Base-by-base conservation (phyloP, 1,140 invertebrate species). In the Drosophila santomea region DNA sequence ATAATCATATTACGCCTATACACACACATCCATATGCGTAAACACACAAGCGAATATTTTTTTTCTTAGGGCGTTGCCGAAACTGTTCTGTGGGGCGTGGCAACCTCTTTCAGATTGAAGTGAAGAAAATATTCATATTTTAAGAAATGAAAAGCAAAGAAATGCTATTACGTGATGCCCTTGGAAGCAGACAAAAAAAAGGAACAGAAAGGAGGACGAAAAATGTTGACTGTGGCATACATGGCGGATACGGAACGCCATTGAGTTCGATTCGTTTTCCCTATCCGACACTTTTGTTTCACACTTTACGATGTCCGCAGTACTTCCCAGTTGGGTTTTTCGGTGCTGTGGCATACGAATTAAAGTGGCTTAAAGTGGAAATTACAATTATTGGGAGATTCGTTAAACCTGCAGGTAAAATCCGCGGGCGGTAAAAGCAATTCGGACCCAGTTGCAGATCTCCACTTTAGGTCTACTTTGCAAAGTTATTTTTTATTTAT, bases 251-350 rank as follows among this genome's bases (percentile, higher is more conserved):
- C 67, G 76, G 60, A 84, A 84, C 66, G 60, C 64, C 50, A 55
- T 55, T 35, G 74, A 79, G 50, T 48, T 25, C 20, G 20, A 71
- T 44, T 57, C 44, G 20, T n/a, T 35, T 36, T 39, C 15, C 20
- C 25, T 11, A 10, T n/a, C 63, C 51, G 25, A 23, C 63, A 50
- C 63, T 51, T 80, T 66, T 45, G 58, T 58, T 61, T 35, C 43
- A 51, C 38, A 88, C 75, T 86, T 86, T 88, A 86, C 83, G 79
- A 88, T 88, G 84, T 86, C 83, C 83, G 83, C 83, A 86, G 75
- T 71, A 32, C 15, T 43, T 64, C 35, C 39, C 45, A 36, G 44
- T 69, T 79, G 71, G 60, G 52, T 64, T 58, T 66, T 57, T 51
- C n/a, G 38, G 51, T 48, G 47, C 48, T 57, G 47, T 76, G 68